Evolutionary conservation across 2,888 invertebrate genomes (phyloP), one percentile per base, ranked within the genome.

Genomic region (Andrena bicolor): DNA sequence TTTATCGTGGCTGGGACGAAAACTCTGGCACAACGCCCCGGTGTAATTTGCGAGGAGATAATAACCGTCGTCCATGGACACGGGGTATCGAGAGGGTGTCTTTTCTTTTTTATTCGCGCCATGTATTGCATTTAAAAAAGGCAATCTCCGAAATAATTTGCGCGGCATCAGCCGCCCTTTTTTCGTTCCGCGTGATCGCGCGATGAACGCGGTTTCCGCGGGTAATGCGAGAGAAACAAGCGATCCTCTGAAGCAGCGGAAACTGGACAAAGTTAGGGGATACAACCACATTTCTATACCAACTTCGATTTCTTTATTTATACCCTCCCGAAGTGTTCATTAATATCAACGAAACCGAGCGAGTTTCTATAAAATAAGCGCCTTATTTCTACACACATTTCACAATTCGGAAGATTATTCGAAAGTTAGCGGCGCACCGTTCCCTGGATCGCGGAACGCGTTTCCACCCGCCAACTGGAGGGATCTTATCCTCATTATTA

Each of bases 1-100:
- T 89, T 87, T 89, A 87, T 85, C 81, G 83, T 79, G 63, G 82
- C 71, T 63, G 76, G 78, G 88, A 85, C 85, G 77, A 77, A 85
- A 89, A 81, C 82, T 84, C 81, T 58, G 61, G 63, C 51, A 75
- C 72, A 51, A 66, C 63, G 73, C 68, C 83, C 80, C 79, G 80
- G 76, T 86, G 88, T 89, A 89, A 89, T 89, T 89, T 89, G 85
- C 69, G 89, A 89, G 75, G 81, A 83, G 90, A 90, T 89, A 90
- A 89, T 89, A 89, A 90, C 87, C 79, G 64, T 79, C 80, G 80
- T 53, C 80, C 76, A 72, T 65, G 76, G 72, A 30, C 64, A 49
- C 65, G 65, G 41, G 73, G 20, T 75, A 74, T 80, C 74, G 82
- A 48, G 78, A n/a, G 32, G n/a, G 49, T 65, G 64, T 32, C 58